A percentile compares a stretch with the other conserved stretches of the same genome.
Evolutionary conservation across 2,113 vertebrate species (phyloP).

Genomic region (Murina feae): DNA sequence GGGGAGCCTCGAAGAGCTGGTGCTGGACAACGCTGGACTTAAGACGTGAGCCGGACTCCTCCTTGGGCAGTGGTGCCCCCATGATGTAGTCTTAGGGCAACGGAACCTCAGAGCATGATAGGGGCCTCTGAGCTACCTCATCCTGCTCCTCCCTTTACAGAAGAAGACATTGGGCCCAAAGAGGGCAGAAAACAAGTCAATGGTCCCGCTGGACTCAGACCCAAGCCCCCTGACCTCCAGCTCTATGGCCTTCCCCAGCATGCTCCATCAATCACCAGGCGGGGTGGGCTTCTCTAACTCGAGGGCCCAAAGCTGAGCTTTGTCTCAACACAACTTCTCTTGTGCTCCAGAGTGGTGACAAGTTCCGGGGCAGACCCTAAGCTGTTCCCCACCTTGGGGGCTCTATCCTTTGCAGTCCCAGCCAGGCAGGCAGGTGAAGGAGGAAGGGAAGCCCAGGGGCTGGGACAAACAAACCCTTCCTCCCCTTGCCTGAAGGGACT

Average conservation of each 20-base stretch:
- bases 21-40: slow-evolving; percentile 91
- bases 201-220: not conserved
- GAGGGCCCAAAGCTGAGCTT: not conserved
- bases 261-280: not conserved
- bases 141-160: not conserved
- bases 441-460: slow-evolving; percentile 34
- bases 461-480: slow-evolving; percentile 60
- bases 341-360: not conserved
- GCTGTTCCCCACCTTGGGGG: not conserved
- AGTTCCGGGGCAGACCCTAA: not conserved
- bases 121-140: not conserved
- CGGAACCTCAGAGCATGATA: not conserved
- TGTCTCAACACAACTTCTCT: not conserved
- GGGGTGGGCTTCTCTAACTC: not conserved
- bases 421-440: slow-evolving; percentile 19
- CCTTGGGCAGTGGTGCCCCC: not conserved
- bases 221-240: not conserved
- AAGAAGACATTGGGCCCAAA: not conserved
- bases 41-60: slow-evolving; percentile 84
- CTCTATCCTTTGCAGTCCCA: not conserved
- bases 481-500: slow-evolving; percentile 83
- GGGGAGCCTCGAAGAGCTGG: slow-evolving; percentile 91
- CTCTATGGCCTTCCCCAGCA: not conserved
- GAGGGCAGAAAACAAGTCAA: not conserved
- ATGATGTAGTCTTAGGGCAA: not conserved